Base-by-base conservation (phyloP, 2,888 invertebrate genomes). In the Aspidiotus destructor region DNA sequence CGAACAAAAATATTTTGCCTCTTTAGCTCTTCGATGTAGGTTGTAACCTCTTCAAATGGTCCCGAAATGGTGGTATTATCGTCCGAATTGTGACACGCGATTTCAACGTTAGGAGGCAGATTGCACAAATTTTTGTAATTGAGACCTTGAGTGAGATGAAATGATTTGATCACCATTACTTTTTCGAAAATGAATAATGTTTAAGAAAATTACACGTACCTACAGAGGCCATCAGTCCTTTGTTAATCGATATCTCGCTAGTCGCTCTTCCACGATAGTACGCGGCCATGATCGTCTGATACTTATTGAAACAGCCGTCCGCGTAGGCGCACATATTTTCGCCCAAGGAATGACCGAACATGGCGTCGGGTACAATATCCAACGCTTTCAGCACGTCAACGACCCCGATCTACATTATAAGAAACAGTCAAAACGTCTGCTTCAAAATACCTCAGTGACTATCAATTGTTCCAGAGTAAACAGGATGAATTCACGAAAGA, bases 61-160 rank as follows among this genome's bases (percentile, higher is more conserved):
- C 90, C 91, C 6, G 89, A 89, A 68, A 92, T 82, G 0, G 90
- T 91, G 62, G 87, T 85, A 53, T 87, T 88, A 71, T 86, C 86
- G 7, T 83, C 80, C 1, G 88, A 84, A 75, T 92, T 92, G 77
- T 89, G 89, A 74, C 91, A 92, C 11, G 90, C 88, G 0, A 88
- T 83, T 72, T 85, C 85, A 28, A 89, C 84, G 41, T 83, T 82
- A 17, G 82, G 79, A 0, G 88, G 87, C 70, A 80, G 61, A 15
- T 72, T 65, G 44, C 73, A 73, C 8, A 76, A 70, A 15, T 75
- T 64, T 52, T 73, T 64, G 70, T 75, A 74, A 11, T 73, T 73
- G 60, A 74, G 58, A 53, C 75, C 75, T 74, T 13, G 7, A 17
- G 2, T 3, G 28, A 48, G 6, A 28, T 28, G 2, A 28, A 28